Evolutionary conservation across 2,888 invertebrate genomes (phyloP), one percentile per base, ranked within the genome.

Genomic region (Callimorpha dominula): DNA sequence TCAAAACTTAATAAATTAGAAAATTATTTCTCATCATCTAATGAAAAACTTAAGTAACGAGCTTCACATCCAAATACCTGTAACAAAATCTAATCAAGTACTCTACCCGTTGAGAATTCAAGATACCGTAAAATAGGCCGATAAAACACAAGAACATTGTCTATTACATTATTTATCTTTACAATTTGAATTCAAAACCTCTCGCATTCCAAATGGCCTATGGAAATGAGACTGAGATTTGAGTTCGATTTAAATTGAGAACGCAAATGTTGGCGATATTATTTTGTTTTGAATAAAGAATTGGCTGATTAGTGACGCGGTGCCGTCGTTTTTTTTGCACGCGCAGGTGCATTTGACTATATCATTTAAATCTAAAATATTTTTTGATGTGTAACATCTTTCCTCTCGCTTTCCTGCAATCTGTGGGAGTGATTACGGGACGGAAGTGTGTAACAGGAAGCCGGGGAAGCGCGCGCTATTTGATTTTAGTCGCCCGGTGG

Each of bases 71-170:
- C 6, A 14, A 31, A 31, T 60, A 12, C 43, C 42, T 43, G 67
- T 42, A 67, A 65, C 54, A 52, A 67, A 67, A 54, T 14, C 40
- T 14, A 9, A 52, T 70, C 63, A 64, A 49, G 50, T 70, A 70
- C 64, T 70, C 52, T 15, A 52, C 50, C 4, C 70, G 20, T 42
- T 42, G 50, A 64, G 20, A 52, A n/a, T 67, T n/a, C 52, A 68
- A 46, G 46, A 9, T 20, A 64, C 64, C 70, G 62, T 70, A 70
- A 70, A 70, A 42, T 42, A 52, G 31, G 52, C 1, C 52, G 11
- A 70, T 70, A 43, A 70, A 63, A 70, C 42, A 62, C 17, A 63
- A 50, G 20, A 70, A 70, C 49, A 63, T 54, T 64, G 63, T 42
- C 69, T 50, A 31, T 46, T 60, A 46, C 60, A 68, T 60, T 68